Evolutionary conservation across 2,113 vertebrate genomes (phyloP).

Genomic region (Limnothrissa miodon): DNA sequence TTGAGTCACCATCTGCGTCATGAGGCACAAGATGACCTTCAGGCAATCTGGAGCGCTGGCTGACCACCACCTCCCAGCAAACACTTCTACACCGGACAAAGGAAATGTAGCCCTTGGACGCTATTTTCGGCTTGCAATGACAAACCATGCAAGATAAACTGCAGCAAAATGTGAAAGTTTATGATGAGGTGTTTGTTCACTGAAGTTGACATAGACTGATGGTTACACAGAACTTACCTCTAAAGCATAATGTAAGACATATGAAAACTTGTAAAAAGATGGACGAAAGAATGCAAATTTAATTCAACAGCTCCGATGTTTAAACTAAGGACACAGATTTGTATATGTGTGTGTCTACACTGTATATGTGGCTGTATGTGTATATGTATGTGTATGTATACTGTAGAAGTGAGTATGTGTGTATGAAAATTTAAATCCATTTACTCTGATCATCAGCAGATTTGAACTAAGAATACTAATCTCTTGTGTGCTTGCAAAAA

Average conservation of each 20-base stretch:
- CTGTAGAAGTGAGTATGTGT: too few relatives aligned
- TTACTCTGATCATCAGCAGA: too few relatives aligned
- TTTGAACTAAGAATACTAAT: neutral
- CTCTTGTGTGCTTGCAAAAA: neutral
- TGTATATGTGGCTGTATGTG: too few relatives aligned
- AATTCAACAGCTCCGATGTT: too few relatives aligned
- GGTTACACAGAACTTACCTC: neutral
- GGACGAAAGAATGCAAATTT: neutral
- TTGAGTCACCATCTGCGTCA: slow-evolving; percentile 24
- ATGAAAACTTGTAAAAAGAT: neutral
- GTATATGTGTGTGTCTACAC: too few relatives aligned
- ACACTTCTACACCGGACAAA: neutral
- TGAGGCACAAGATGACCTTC: slow-evolving; percentile 27
- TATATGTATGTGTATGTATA: too few relatives aligned
- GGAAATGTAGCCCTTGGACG: neutral
- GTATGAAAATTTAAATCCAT: too few relatives aligned
- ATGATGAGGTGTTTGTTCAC: neutral
- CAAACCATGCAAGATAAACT: neutral
- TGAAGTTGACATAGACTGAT: neutral
- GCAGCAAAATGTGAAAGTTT: neutral
- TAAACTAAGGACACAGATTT: too few relatives aligned
- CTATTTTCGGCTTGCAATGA: neutral
- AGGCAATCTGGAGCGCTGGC: slow-evolving; percentile 30
- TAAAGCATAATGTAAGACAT: neutral
- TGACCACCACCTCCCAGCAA: neutral